Evolutionary conservation across 2,888 invertebrate species (phyloP), one percentile per base, ranked within the genome.

Genomic region (Opisthograptis luteolata): DNA sequence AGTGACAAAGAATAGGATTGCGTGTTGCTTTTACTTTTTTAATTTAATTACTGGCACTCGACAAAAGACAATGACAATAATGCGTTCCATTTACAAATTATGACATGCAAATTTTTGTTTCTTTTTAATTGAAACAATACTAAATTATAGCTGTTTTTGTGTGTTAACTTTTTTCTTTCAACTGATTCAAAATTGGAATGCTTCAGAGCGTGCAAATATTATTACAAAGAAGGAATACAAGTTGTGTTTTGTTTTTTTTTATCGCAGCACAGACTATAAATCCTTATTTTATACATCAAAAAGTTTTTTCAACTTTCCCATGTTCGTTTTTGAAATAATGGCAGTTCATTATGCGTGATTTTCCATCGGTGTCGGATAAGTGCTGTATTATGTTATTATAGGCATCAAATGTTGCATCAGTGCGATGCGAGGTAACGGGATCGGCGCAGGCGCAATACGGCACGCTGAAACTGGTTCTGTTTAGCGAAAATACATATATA

Each of bases 361-460:
- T 58, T 49, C 58, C 37, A 27, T 49, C 43, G 53, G 40, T 50
- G 44, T 46, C 43, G 49, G 48, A 74, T 82, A 81, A 84, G 74
- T 81, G 81, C 74, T 74, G 80, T 78, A 87, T 87, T 87, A 87
- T 83, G 81, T 82, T 87, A 87, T 87, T 87, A 87, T 81, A 85
- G 78, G 76, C 84, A 84, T 86, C 84, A 81, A 83, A 84, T 76
- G 86, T 87, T 86, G 84, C 87, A 83, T 86, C 84, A 81, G 75
- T 60, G 64, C 66, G 82, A 80, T 76, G 77, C 76, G 68, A 68
- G 66, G 76, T 87, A 87, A 87, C 87, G 87, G 86, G 70, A 78
- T 71, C 43, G 25, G 32, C 42, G 36, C 27, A 39, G 43, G 49
- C 49, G 49, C 49, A 43, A 43, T 49, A 49, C 49, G 27, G 49